Conservation (phyloP, 2,113 vertebrate species). For the Xyliphius kryptos region DNA sequence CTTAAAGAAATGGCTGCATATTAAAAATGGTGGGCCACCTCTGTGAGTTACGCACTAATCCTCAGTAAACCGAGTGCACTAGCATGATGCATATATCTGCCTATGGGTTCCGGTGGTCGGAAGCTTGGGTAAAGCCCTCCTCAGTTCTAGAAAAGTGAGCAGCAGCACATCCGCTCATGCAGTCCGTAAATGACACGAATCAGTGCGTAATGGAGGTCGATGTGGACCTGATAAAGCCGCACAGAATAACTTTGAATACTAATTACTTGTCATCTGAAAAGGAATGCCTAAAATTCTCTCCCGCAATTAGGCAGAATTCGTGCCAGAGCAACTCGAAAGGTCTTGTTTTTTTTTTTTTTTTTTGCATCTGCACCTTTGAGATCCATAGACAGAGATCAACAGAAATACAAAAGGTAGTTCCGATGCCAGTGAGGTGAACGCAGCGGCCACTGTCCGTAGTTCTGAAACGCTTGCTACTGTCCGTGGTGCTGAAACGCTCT, state of each 20-base stretch:
- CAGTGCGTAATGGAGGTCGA: slow-evolving; percentile 9
- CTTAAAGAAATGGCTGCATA: too few relatives aligned
- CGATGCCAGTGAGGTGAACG: neutral
- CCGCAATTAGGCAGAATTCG: neutral
- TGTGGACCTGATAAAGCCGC: slow-evolving; percentile 16
- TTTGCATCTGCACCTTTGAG: neutral
- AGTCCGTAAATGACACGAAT: slow-evolving; percentile 6
- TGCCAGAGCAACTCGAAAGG: neutral
- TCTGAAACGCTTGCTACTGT: too few relatives aligned
- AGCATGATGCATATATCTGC: too few relatives aligned
- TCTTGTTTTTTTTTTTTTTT: neutral
- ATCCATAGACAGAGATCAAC: neutral
- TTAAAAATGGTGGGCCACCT: too few relatives aligned
- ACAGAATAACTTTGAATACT: slow-evolving; percentile 38
- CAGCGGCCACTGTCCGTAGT: too few relatives aligned
- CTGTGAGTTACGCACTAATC: too few relatives aligned
- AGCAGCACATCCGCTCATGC: neutral
- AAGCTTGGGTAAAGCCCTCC: neutral
- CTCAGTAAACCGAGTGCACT: too few relatives aligned
- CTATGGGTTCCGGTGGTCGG: too few relatives aligned
- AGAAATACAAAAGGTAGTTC: neutral
- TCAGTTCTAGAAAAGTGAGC: neutral
- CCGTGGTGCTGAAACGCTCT: too few relatives aligned
- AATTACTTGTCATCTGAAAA: slow-evolving; percentile 26
- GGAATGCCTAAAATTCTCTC: neutral